Conservation (phyloP, 2,797 vertebrate species). For the Agapornis canus region DNA sequence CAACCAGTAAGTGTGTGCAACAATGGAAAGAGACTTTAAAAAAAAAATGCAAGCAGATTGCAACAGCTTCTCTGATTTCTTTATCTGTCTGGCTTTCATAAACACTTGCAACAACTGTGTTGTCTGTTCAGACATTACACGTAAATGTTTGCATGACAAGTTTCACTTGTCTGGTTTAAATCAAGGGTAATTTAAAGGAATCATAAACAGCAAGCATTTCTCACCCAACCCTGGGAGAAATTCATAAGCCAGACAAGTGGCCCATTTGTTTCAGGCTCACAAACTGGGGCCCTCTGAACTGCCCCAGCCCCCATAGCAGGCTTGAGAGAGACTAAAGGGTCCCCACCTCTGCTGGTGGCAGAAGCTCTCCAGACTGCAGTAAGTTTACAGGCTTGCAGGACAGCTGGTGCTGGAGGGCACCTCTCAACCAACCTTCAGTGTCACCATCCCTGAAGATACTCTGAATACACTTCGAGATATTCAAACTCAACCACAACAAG, state of each 20-base stretch:
- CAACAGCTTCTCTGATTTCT: background rate
- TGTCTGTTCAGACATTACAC: background rate
- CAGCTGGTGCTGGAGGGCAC: background rate
- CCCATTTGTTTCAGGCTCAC: background rate
- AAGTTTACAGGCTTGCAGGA: background rate
- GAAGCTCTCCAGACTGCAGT: background rate
- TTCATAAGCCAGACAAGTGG: background rate
- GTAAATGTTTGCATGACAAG: background rate
- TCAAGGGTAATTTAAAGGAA: background rate
- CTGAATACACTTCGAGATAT: background rate
- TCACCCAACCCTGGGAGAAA: background rate
- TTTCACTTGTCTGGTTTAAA: background rate
- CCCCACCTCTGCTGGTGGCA: background rate
- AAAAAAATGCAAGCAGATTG: background rate
- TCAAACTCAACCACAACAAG: background rate
- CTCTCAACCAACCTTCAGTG: background rate
- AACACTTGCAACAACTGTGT: background rate
- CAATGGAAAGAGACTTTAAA: background rate
- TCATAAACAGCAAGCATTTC: background rate
- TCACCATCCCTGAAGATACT: no score
- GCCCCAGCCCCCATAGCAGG: background rate
- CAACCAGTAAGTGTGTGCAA: background rate
- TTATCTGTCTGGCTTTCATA: background rate
- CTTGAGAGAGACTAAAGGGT: rapidly evolving
- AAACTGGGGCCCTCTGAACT: background rate